These are phyloP conservation scores for Perdita meconis DNA, from an alignment of 2,888 invertebrate genomes.

Conservation along the genomic window DNA sequence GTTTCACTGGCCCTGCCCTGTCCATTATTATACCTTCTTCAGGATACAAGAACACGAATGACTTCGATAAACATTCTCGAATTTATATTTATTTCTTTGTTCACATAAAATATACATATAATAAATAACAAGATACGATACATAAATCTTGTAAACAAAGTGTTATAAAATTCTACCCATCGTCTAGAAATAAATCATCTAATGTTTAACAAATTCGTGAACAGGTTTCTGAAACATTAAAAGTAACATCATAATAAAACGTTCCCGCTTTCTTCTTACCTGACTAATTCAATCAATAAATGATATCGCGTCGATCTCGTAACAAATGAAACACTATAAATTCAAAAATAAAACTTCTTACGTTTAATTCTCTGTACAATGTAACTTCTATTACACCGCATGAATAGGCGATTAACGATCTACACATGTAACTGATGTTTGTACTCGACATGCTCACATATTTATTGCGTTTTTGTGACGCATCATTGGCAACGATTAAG, in stretches of 20 bases:
- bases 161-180: constrained; percentile 35
- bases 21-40: constrained; percentile 25
- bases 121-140: constrained; percentile 42
- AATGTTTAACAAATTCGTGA: constrained; percentile 28
- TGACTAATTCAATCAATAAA: constrained; percentile 23
- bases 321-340: constrained; percentile 27
- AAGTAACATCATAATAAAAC: constrained; percentile 18
- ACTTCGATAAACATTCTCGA: constrained; percentile 11
- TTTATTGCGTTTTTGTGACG: constrained; percentile 16
- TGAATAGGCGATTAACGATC: constrained; percentile 18
- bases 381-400: constrained; percentile 16
- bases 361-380: constrained; percentile 52
- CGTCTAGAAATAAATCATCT: constrained; percentile 9
- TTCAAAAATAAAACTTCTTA: constrained; percentile 29
- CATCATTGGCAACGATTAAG: constrained; percentile 3
- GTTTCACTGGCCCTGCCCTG: constrained; percentile 31
- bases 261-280: constrained; percentile 1
- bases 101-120: constrained; percentile 41
- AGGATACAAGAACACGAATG: constrained; percentile 8
- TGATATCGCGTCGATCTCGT: background rate
- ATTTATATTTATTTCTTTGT: constrained; percentile 45
- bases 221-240: constrained; percentile 35
- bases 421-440: constrained; percentile 42
- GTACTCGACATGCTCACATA: constrained; percentile 72
- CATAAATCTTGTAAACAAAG: constrained; percentile 44